Conservation (phyloP, 2,888 invertebrate species). For the Agrilus biguttatus region DNA sequence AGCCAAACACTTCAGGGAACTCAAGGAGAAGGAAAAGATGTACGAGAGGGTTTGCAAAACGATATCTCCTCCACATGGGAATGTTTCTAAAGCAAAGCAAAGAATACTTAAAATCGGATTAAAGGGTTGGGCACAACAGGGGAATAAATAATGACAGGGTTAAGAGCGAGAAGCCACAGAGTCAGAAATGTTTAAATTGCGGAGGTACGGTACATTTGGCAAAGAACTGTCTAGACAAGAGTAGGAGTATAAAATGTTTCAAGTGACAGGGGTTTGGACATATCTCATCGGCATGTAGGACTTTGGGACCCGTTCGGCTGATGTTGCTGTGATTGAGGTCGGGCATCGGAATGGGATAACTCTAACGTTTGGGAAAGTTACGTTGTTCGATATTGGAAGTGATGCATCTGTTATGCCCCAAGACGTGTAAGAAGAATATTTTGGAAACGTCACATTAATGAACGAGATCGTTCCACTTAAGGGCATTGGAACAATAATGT, state of each 20-base stretch:
- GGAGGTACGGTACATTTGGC: constrained; percentile 7
- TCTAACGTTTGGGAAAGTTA: not conserved
- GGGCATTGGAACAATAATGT: constrained; percentile 2
- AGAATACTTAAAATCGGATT: too few relatives aligned
- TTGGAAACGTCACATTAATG: not conserved
- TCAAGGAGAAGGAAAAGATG: constrained; percentile 10
- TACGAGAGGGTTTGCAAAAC: constrained; percentile 10
- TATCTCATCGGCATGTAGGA: not conserved
- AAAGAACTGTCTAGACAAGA: constrained; percentile 7
- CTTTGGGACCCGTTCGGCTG: too few relatives aligned
- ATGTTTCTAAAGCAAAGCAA: too few relatives aligned
- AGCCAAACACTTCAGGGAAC: constrained; percentile 8
- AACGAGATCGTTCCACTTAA: constrained; percentile 2
- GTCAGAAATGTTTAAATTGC: constrained; percentile 8
- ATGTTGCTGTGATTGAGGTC: too few relatives aligned
- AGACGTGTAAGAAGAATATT: too few relatives aligned
- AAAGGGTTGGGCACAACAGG: too few relatives aligned
- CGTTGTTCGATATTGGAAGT: constrained; percentile 7
- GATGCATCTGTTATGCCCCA: constrained; percentile 1
- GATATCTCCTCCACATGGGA: not conserved
- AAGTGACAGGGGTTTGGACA: constrained; percentile 16
- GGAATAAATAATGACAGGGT: too few relatives aligned
- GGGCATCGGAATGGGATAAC: too few relatives aligned
- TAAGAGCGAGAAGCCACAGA: too few relatives aligned
- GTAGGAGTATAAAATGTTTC: constrained; percentile 18